These are phyloP conservation scores for Sylvia borin DNA, from an alignment of 2,797 vertebrate genomes.

Conservation along the genomic window DNA sequence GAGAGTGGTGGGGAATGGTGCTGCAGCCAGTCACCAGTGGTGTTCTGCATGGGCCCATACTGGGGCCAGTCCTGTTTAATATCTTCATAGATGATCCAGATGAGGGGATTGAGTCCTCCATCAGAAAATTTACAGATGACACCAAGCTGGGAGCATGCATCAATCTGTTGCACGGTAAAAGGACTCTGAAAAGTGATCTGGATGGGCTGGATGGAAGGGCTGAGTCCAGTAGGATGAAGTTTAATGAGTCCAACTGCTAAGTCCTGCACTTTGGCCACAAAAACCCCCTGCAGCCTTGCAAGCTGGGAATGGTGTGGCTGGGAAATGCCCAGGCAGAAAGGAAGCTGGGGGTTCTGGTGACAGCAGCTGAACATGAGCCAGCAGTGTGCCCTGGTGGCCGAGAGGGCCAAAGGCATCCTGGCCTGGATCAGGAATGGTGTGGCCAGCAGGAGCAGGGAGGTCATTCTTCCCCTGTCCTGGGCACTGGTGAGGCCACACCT, in stretches of 20 bases:
- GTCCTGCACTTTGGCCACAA: not conserved
- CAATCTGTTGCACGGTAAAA: not conserved
- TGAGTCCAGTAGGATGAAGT: not conserved
- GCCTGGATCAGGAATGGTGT: not conserved
- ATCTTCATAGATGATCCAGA: not conserved
- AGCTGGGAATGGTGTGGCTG: not conserved
- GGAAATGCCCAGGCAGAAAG: too few relatives aligned
- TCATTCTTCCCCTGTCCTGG: not conserved
- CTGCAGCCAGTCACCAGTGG: too few relatives aligned
- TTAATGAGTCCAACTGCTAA: fast-evolving
- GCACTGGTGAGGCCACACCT: too few relatives aligned
- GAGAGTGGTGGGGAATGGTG: too few relatives aligned
- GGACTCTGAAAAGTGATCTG: not conserved
- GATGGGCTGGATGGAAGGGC: not conserved
- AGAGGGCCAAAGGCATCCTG: not conserved
- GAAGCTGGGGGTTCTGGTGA: too few relatives aligned
- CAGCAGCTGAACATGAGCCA: too few relatives aligned
- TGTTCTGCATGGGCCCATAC: too few relatives aligned
- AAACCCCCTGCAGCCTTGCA: not conserved
- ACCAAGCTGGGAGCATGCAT: not conserved
- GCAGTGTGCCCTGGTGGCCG: too few relatives aligned
- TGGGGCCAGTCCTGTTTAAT: not conserved
- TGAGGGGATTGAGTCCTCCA: not conserved
- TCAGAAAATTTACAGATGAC: not conserved
- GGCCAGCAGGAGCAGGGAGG: not conserved